Conservation (phyloP, 2,888 invertebrate genomes). For the Crocallis elinguaria region DNA sequence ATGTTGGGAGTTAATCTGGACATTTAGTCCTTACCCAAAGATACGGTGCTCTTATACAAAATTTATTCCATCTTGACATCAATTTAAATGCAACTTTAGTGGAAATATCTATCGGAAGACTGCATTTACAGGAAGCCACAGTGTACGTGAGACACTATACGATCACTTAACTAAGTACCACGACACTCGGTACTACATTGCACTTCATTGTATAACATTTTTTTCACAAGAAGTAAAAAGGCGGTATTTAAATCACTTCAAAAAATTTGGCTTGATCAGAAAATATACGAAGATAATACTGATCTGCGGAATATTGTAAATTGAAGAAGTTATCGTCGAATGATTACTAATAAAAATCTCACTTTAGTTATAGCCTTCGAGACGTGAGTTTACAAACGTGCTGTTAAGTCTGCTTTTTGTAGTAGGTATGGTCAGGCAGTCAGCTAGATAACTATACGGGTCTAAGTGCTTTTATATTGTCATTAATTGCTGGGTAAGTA, state of each 20-base stretch:
- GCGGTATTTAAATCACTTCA: slow-evolving; percentile 80
- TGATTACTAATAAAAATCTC: slow-evolving; percentile 62
- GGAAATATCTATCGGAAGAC: slow-evolving; percentile 84
- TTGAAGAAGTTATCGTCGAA: slow-evolving; percentile 53
- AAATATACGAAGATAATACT: slow-evolving; percentile 62
- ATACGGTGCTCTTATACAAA: slow-evolving; percentile 43
- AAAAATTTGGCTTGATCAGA: slow-evolving; percentile 81
- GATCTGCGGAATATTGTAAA: slow-evolving; percentile 76
- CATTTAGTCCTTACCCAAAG: slow-evolving; percentile 36
- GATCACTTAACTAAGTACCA: slow-evolving; percentile 80
- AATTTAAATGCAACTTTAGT: slow-evolving; percentile 79
- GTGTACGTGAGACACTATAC: slow-evolving; percentile 75
- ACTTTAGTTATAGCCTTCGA: slow-evolving; percentile 59
- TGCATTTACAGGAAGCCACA: slow-evolving; percentile 83
- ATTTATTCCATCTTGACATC: slow-evolving; percentile 57
- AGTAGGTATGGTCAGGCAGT: slow-evolving; percentile 57
- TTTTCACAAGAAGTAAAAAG: slow-evolving; percentile 74
- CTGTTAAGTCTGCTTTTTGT: slow-evolving; percentile 33
- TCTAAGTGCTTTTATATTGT: slow-evolving; percentile 46
- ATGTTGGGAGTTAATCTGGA: slow-evolving; percentile 36
- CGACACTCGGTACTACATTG: slow-evolving; percentile 72
- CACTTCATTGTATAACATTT: slow-evolving; percentile 66
- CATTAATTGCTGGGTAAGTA: slow-evolving; percentile 36
- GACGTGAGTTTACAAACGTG: slow-evolving; percentile 46
- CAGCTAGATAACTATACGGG: slow-evolving; percentile 53